A percentile compares a stretch with the other conserved stretches of the same genome.
Conservation (phyloP, 37 sponge, comb jelly and placozoan species). For the Ephydatia muelleri region DNA sequence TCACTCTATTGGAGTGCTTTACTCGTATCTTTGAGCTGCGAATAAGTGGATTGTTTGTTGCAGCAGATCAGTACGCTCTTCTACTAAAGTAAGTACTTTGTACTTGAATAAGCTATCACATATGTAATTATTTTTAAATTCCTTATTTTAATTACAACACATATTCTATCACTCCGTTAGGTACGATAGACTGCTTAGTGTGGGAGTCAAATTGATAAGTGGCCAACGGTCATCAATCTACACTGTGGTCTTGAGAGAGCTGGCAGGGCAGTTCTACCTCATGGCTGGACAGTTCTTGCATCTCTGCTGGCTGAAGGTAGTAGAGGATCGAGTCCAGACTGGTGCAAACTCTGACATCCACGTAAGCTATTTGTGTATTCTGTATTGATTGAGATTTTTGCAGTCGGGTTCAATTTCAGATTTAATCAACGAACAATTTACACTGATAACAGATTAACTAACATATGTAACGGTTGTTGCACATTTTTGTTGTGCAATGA, state of each 20-base stretch:
- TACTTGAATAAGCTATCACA: too few relatives aligned
- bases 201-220: background rate
- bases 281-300: slow-evolving; percentile 13
- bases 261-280: slow-evolving; percentile 49
- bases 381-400: background rate
- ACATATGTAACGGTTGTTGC: background rate
- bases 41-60: background rate
- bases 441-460: too few relatives aligned
- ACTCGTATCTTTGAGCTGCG: background rate
- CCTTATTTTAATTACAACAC: too few relatives aligned
- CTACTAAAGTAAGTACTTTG: slow-evolving; percentile 28
- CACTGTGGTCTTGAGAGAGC: slow-evolving; percentile 37
- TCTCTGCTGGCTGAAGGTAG: background rate
- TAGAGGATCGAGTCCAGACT: slow-evolving; percentile 12
- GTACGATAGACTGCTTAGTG: slow-evolving; percentile 28
- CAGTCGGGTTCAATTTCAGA: too few relatives aligned
- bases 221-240: background rate
- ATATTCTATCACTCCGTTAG: slow-evolving; percentile 8
- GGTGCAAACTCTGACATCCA: slow-evolving; percentile 18
- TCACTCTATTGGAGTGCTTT: slow-evolving; percentile 24
- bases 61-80: background rate
- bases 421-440: too few relatives aligned
- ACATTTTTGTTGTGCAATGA: too few relatives aligned
- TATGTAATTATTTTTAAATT: too few relatives aligned
- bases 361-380: background rate